Evolutionary conservation across 2,888 invertebrate genomes (phyloP), one percentile per base, ranked within the genome.

Genomic region (Dynastes maya): DNA sequence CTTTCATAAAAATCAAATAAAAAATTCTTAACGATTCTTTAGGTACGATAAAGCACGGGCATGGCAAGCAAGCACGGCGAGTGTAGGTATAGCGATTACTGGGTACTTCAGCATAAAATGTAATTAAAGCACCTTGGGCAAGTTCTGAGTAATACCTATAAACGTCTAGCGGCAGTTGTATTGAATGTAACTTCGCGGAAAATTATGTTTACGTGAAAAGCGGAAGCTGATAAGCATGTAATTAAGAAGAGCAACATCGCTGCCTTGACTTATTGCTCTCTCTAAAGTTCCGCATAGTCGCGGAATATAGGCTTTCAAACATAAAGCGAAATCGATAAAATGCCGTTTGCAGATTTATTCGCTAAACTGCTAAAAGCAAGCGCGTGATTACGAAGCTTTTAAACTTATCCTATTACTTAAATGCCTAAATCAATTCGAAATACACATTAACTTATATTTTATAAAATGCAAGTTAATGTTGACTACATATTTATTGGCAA

Each of bases 171-270:
- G n/a, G 51, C 4, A 27, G 27, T 49, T 68, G 32, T 51, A 29
- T 68, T 68, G 51, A 51, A 51, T 27, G 68, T 68, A 49, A 68
- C 51, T 68, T 68, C 27, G 22, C 40, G 68, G 51, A 53, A 68
- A 68, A 68, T 49, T 68, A 29, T 51, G 68, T 49, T 45, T 67
- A 67, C 40, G 65, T 67, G 65, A 67, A 67, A 67, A 67, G 65
- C 63, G 65, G 40, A 68, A 68, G 51, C 68, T 68, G 68, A 68
- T 68, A 51, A 68, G 68, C 68, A 68, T 68, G 68, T 68, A 51
- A 68, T 68, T 68, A 68, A 68, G 68, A 51, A 68, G 68, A 11
- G 68, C 68, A 51, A 51, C 49, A 27, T 51, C 22, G 49, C 49
- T 68, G 27, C 68, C 51, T 27, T 68, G 68, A 51, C 11, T 49